Base-by-base conservation (phyloP, 2,888 invertebrate species). In the Yponomeuta sedellus region DNA sequence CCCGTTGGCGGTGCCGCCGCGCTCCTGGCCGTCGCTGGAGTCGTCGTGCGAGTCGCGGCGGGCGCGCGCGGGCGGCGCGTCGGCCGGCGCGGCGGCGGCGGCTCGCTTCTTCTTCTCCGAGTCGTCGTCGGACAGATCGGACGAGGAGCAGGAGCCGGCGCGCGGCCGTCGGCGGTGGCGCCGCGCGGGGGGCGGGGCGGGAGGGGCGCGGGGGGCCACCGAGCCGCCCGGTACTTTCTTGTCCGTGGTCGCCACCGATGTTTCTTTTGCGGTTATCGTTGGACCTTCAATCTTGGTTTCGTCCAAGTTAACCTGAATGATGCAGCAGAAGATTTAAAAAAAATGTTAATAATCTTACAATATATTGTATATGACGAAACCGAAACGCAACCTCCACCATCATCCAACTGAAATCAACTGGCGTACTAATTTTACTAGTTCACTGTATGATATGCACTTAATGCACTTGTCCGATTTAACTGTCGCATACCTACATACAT, bases 111-210 rank as follows among this genome's bases (percentile, higher is more conserved):
- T 97, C 70, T 96, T 93, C 78, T 97, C 97, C 65, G 96, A 96
- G 78, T 96, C 96, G 81, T 97, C 97, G 81, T 98, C 98, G 68
- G 97, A 97, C 8, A 98, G 96, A 83, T 98, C 98, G 0, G 98
- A 98, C 65, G 97, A 98, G 74, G 97, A 97, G 79, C 98, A 98
- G 66, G 97, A 97, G 8, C 97, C 96, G 71, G 88, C 87, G 66
- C 89, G 81, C 64, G 86, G 81, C 8, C 86, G 82, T 1, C 88
- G 80, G 12, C 88, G 83, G 71, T 82, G 82, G 20, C 83, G 81
- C 59, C 84, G 80, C 66, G 77, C 87, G 70, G 83, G 82, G 67
- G 86, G 81, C 10, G 86, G 83, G 25, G 83, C 82, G 61, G 82
- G 81, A 0, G 82, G 80, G 1, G 83, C 34, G 34, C 34, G 34